Evolutionary conservation across 2,888 invertebrate genomes (phyloP).

Genomic region (Athripsodes cinereus): DNA sequence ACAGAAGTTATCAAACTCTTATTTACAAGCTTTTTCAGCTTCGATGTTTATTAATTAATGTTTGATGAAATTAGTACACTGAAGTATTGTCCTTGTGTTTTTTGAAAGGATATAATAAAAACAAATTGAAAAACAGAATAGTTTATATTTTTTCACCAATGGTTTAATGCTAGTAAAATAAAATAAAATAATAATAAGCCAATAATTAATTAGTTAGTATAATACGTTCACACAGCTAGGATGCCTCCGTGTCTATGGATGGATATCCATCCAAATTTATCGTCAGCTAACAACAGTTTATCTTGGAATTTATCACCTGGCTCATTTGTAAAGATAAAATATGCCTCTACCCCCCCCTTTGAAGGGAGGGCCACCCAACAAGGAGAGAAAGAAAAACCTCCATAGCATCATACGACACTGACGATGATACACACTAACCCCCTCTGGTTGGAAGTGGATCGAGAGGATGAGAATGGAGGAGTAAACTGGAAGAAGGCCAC

Average conservation of each 20-base stretch:
- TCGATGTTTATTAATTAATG: no score
- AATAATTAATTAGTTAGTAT: no score
- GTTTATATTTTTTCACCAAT: no score
- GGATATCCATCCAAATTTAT: conserved; percentile 17
- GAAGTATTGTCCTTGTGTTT: no score
- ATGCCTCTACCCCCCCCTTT: conserved; percentile 9
- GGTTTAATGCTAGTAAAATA: no score
- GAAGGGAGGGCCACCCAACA: no score
- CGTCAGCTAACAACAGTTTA: conserved; percentile 20
- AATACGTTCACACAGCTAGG: not conserved
- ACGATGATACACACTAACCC: conserved; percentile 1
- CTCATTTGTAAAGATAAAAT: conserved; percentile 27
- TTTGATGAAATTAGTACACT: no score
- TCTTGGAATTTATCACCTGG: conserved; percentile 26
- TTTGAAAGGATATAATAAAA: no score
- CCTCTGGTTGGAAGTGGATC: conserved; percentile 23
- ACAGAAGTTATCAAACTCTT: no score
- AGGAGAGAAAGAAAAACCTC: not conserved
- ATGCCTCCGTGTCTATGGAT: not conserved
- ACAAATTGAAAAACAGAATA: no score
- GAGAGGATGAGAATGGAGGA: conserved; percentile 15
- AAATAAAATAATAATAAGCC: no score
- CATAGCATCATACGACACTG: not conserved
- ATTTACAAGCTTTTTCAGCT: no score
- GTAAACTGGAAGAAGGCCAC: not conserved